phyloP scores from a whole-genome alignment of 2,888 invertebrate species.

The Syrphus vitripennis region DNA sequence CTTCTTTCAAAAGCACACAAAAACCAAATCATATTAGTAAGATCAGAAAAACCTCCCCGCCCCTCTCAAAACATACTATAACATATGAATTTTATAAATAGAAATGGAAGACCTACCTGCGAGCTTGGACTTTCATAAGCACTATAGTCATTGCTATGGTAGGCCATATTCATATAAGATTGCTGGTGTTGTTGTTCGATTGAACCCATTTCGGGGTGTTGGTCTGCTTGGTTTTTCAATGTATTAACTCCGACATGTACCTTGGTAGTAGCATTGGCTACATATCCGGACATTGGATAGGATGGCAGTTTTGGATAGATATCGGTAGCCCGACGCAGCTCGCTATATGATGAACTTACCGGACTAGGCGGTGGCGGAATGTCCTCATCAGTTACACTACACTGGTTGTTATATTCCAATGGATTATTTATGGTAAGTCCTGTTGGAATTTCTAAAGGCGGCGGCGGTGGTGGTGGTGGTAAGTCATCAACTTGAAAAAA shows the following conservation, averaged over 20 bases:
- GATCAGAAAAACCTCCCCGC: background rate
- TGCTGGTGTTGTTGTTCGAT: conserved; percentile 63
- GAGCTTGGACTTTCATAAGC: conserved; percentile 81
- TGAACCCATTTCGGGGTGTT: conserved; percentile 50
- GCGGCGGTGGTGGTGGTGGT: conserved; percentile 86
- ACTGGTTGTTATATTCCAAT: conserved; percentile 76
- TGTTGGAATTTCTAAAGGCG: conserved; percentile 82
- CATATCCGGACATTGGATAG: conserved; percentile 54
- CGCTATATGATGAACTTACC: conserved; percentile 95
- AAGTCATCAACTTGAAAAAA: conserved; percentile 80
- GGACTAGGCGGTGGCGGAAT: conserved; percentile 92
- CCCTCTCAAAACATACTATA: background rate
- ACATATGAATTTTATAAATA: background rate
- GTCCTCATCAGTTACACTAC: conserved; percentile 82
- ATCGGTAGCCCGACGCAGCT: conserved; percentile 90
- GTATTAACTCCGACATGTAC: background rate
- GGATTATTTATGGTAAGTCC: conserved; percentile 80
- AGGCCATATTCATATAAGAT: conserved; percentile 73
- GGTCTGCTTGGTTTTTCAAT: conserved; percentile 2
- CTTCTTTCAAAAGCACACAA: conserved; percentile 22
- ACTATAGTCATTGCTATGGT: conserved; percentile 71
- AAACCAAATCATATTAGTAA: conserved; percentile 32
- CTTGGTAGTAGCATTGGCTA: background rate
- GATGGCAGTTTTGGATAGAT: conserved; percentile 81
- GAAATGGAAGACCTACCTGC: conserved; percentile 78